Percentiles rank a stretch among this genome's conserved stretches.
These are phyloP conservation scores for Dolichoris vasculosae DNA, from an alignment of 1,140 invertebrate species.

Conservation along the genomic window DNA sequence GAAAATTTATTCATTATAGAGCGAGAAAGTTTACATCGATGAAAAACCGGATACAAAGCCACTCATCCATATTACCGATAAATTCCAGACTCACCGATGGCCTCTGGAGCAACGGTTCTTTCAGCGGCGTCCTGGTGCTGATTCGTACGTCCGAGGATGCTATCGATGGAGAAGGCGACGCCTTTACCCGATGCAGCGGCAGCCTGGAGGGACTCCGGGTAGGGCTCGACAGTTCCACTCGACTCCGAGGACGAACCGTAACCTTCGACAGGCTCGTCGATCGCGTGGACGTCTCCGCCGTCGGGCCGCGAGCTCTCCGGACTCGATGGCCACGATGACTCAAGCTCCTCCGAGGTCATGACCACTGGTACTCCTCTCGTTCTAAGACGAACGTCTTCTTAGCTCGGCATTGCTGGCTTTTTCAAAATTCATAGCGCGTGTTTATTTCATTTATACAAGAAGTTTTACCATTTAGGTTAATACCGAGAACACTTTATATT, in stretches of 20 bases:
- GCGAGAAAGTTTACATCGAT: too few species aligned
- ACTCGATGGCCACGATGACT: conserved; percentile 37
- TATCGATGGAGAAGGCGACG: conserved; percentile 34
- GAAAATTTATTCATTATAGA: too few species aligned
- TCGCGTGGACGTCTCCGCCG: not conserved
- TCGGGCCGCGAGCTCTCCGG: conserved; percentile 14
- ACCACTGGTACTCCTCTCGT: not conserved
- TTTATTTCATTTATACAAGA: too few species aligned
- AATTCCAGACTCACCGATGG: not conserved
- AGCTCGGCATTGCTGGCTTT: not conserved
- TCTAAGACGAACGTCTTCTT: too few species aligned
- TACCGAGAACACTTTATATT: too few species aligned
- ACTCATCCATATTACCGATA: too few species aligned
- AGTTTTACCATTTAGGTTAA: too few species aligned
- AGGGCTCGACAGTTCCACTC: not conserved
- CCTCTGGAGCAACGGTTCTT: not conserved
- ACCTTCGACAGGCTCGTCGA: not conserved
- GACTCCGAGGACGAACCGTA: conserved; percentile 30
- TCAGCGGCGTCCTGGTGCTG: not conserved
- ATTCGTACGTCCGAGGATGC: conserved; percentile 22
- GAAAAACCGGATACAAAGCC: too few species aligned
- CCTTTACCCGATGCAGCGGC: not conserved
- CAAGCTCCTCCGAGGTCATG: conserved; percentile 39
- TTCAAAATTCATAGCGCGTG: not conserved
- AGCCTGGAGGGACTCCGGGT: not conserved